Evolutionary conservation across 2,113 vertebrate genomes (phyloP).

Genomic region (Cettia cetti): DNA sequence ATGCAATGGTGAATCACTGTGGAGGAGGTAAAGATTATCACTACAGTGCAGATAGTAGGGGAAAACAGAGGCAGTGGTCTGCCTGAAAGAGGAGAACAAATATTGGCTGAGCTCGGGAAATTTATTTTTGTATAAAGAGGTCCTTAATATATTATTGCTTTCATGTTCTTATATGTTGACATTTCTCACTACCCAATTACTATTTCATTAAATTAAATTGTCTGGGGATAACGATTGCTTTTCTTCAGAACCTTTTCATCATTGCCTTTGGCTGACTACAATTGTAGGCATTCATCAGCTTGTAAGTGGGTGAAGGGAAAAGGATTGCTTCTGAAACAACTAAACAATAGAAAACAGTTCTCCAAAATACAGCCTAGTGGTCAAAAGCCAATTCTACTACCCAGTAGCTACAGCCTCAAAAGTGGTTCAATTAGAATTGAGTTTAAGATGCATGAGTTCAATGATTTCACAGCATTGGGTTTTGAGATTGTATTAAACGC

Average conservation of each 20-base stretch:
- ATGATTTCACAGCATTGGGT: neutral
- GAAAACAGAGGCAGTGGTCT: neutral
- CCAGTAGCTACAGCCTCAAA: neutral
- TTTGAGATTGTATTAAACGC: neutral
- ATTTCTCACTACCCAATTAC: neutral
- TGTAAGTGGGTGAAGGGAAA: neutral
- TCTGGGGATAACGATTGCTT: neutral
- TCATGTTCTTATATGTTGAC: neutral
- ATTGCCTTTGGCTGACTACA: neutral
- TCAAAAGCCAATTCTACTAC: neutral
- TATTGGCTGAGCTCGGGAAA: neutral
- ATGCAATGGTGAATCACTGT: neutral
- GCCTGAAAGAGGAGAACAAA: neutral
- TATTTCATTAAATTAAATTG: neutral
- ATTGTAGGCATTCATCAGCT: neutral
- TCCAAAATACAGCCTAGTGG: neutral
- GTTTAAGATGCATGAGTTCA: neutral
- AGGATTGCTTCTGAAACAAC: neutral
- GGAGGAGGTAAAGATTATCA: neutral
- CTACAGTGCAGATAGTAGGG: neutral
- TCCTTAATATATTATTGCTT: neutral
- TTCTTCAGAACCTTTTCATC: neutral
- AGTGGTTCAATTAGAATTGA: neutral
- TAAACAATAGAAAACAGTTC: neutral
- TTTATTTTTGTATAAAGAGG: neutral